Evolutionary conservation across 1,140 invertebrate genomes (phyloP).

Genomic region (Habropoda laboriosa): DNA sequence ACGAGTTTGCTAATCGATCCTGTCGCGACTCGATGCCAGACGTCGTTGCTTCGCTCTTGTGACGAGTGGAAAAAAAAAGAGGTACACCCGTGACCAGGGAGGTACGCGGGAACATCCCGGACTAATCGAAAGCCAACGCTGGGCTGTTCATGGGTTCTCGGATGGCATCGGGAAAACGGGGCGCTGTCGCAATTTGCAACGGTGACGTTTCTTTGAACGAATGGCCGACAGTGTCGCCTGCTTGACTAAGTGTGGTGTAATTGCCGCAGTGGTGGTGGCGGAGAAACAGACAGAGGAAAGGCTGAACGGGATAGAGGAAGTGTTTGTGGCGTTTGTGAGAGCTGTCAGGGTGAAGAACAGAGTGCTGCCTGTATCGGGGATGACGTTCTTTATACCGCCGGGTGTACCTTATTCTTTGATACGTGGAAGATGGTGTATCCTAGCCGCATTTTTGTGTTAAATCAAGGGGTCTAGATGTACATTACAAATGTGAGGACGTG

Average conservation of each 20-base stretch:
- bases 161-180: neutral
- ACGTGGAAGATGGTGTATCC: neutral
- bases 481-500: no score
- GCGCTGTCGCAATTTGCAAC: constrained; percentile 1
- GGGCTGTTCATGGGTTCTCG: neutral
- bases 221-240: no score
- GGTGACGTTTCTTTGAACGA: neutral
- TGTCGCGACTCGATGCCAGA: constrained; percentile 45
- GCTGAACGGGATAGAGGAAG: neutral
- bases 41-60: constrained; percentile 11
- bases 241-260: neutral
- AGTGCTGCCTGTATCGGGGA: neutral
- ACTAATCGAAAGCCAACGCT: constrained; percentile 17
- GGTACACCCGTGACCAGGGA: neutral
- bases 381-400: neutral
- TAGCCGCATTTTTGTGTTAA: no score
- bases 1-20: constrained; percentile 66
- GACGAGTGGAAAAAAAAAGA: constrained; percentile 6
- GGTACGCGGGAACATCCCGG: neutral
- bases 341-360: neutral
- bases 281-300: no score
- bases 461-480: no score
- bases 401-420: neutral
- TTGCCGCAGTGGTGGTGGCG: no score
- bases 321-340: neutral